Evolutionary conservation across 2,888 invertebrate species (phyloP).

Genomic region (Plemyria rubiginata): DNA sequence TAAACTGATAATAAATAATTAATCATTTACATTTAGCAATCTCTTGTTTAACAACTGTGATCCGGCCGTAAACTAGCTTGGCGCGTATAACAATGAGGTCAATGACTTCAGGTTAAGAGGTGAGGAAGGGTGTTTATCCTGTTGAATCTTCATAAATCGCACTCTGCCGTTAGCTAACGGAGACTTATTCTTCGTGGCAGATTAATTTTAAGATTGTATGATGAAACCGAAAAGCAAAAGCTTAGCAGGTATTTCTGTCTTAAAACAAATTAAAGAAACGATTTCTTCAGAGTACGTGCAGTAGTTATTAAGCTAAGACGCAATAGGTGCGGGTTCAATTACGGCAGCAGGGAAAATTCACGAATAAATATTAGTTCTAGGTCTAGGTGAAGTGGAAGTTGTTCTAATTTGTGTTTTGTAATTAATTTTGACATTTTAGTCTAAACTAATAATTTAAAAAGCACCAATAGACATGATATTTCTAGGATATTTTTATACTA

Average conservation of each 20-base stretch:
- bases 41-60: not conserved
- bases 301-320: too few species aligned
- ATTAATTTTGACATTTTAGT: too few species aligned
- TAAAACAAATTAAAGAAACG: not conserved
- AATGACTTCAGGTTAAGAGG: conserved; percentile 32
- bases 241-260: not conserved
- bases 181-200: conserved; percentile 6
- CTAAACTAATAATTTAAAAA: too few species aligned
- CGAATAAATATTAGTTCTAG: not conserved
- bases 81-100: conserved; percentile 15
- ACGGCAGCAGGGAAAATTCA: not conserved
- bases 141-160: conserved; percentile 29
- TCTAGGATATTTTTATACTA: too few species aligned
- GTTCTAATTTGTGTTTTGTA: too few species aligned
- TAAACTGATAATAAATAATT: too few species aligned
- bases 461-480: too few species aligned
- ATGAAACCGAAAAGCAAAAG: not conserved
- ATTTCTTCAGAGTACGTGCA: too few species aligned
- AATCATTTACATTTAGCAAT: too few species aligned
- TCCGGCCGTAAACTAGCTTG: not conserved
- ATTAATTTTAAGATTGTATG: conserved; percentile 13
- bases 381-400: too few species aligned
- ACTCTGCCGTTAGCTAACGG: conserved; percentile 27
- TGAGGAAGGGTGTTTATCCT: conserved; percentile 29
- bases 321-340: not conserved